A percentile compares a stretch with the other conserved stretches of the same genome.
Conservation (phyloP, 64 coral and sea anemone genomes). For the Exaiptasia diaphana region DNA sequence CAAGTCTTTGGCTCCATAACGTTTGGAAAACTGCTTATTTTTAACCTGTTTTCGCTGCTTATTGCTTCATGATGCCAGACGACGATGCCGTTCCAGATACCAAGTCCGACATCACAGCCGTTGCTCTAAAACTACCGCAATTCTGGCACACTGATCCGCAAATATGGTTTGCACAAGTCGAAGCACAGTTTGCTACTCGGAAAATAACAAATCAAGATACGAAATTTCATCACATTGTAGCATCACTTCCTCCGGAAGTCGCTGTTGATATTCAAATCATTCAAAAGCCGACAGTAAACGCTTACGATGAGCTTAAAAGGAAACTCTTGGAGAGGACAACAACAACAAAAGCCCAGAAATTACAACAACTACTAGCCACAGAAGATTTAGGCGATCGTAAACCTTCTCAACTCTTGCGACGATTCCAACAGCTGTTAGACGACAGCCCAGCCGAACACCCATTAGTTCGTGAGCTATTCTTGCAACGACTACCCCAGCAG, state of each 20-base stretch:
- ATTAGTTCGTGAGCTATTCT: not conserved
- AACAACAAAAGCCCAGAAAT: not conserved
- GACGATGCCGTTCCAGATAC: too few relatives aligned
- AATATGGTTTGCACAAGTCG: too few relatives aligned
- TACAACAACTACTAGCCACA: conserved; percentile 5
- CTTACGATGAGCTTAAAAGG: not conserved
- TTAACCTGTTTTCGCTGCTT: not conserved
- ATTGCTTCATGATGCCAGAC: not conserved
- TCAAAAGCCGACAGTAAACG: not conserved
- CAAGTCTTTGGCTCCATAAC: too few relatives aligned
- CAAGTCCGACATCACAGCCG: not conserved
- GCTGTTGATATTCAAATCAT: conserved; percentile 11
- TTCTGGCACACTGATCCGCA: conserved; percentile 26
- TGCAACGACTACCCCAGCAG: conserved; percentile 22
- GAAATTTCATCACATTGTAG: conserved; percentile 1
- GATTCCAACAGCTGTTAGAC: conserved; percentile 6
- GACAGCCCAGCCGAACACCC: not conserved
- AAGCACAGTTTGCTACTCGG: not conserved
- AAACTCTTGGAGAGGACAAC: not conserved
- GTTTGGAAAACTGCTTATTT: too few relatives aligned
- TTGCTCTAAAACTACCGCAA: not conserved
- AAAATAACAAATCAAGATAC: not conserved
- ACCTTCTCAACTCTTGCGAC: conserved; percentile 9
- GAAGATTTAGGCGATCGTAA: conserved; percentile 17
- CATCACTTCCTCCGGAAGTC: conserved; percentile 1